Conservation (phyloP, 2,888 invertebrate genomes). For the Linnaemya vulpina region DNA sequence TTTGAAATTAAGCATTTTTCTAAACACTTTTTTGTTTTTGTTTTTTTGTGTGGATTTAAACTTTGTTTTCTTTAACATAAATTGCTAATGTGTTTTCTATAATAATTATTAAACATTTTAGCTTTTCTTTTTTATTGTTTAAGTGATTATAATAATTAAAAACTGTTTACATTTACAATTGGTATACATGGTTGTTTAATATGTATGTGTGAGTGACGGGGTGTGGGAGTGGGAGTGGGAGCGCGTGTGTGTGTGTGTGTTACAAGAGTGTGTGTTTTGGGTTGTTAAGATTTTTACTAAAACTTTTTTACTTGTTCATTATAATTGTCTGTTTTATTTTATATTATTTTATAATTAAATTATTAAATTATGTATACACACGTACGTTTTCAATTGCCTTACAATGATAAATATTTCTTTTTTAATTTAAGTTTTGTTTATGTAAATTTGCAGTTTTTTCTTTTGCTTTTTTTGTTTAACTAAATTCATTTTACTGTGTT, state of each 20-base stretch:
- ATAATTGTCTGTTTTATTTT: slow-evolving; percentile 31
- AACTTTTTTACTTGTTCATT: slow-evolving; percentile 47
- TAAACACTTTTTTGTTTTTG: not conserved
- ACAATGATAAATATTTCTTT: slow-evolving; percentile 68
- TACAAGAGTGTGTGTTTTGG: slow-evolving; percentile 50
- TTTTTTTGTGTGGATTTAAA: not conserved
- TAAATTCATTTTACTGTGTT: slow-evolving; percentile 67
- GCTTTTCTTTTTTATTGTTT: slow-evolving; percentile 59
- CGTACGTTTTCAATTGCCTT: slow-evolving; percentile 65
- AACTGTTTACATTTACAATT: slow-evolving; percentile 71
- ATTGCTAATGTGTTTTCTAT: slow-evolving; percentile 11
- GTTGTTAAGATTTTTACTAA: slow-evolving; percentile 70
- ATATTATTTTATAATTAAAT: slow-evolving; percentile 67
- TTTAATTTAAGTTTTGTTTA: slow-evolving; percentile 65
- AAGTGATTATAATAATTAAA: slow-evolving; percentile 68
- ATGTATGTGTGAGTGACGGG: slow-evolving; percentile 20
- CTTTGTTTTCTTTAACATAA: slow-evolving; percentile 44
- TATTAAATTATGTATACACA: slow-evolving; percentile 69
- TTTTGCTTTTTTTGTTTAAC: slow-evolving; percentile 45
- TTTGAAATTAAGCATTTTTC: slow-evolving; percentile 43
- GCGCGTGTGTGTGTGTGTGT: not conserved
- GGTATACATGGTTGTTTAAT: slow-evolving; percentile 67
- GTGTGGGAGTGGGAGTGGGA: slow-evolving; percentile 11
- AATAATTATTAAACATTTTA: slow-evolving; percentile 59
- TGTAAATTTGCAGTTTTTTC: slow-evolving; percentile 55